A percentile compares a stretch with the other conserved stretches of the same genome.
phyloP scores from a whole-genome alignment of 2,113 vertebrate species.

The Pseudonaja textilis region DNA sequence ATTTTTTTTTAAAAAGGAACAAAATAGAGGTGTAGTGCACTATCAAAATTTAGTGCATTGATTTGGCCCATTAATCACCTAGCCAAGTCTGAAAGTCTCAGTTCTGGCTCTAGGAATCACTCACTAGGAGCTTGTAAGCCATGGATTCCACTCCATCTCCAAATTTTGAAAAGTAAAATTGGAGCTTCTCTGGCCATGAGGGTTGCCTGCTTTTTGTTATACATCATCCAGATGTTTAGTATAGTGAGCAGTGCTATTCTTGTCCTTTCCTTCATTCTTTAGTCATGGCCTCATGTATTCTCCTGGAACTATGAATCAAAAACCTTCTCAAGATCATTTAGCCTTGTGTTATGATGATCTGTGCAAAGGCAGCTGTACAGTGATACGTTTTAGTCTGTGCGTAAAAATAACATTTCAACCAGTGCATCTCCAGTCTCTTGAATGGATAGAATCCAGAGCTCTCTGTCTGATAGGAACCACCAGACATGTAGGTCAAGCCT shows the following conservation, averaged over 20 bases:
- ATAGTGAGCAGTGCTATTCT: neutral
- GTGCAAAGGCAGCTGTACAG: neutral
- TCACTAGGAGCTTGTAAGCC: neutral
- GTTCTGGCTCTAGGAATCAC: neutral
- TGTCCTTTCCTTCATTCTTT: neutral
- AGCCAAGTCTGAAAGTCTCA: neutral
- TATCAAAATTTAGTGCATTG: neutral
- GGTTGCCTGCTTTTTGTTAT: neutral
- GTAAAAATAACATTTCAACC: neutral
- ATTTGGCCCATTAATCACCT: neutral
- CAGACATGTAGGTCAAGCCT: constrained; percentile 1
- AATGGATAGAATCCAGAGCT: neutral
- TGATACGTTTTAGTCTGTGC: neutral
- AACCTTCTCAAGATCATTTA: neutral
- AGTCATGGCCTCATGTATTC: neutral
- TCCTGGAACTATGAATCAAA: too few species aligned
- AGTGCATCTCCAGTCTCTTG: neutral
- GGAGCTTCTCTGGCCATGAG: neutral
- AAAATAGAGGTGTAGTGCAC: neutral
- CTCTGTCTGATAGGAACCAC: neutral
- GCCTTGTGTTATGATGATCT: neutral
- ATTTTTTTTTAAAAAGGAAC: neutral
- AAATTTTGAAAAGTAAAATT: neutral
- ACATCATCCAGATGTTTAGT: neutral
- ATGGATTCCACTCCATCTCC: neutral